These are phyloP conservation scores for Amblyteles armatorius DNA, from an alignment of 2,888 invertebrate species.

Conservation along the genomic window DNA sequence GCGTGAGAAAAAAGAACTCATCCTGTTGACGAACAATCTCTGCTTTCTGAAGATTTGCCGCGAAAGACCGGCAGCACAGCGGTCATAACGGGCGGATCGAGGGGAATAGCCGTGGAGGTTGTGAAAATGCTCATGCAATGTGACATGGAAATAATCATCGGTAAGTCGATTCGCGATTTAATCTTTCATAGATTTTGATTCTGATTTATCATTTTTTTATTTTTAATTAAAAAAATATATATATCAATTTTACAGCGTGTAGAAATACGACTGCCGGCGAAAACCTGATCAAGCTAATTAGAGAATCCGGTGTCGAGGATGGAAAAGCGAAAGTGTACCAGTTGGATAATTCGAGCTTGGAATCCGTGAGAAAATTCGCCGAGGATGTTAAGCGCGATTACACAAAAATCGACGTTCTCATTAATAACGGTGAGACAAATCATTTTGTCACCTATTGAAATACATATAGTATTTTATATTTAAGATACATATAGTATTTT, in stretches of 20 bases:
- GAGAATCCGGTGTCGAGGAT: constrained; percentile 85
- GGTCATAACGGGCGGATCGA: constrained; percentile 94
- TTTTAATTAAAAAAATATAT: not conserved
- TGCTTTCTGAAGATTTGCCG: constrained; percentile 86
- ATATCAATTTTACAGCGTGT: constrained; percentile 87
- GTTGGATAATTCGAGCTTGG: constrained; percentile 91
- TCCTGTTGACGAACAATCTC: not conserved
- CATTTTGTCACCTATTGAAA: not conserved
- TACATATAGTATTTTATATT: no score
- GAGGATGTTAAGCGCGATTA: constrained; percentile 88
- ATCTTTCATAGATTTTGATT: not conserved
- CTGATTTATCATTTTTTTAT: not conserved
- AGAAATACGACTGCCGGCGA: constrained; percentile 84
- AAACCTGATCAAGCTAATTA: constrained; percentile 83
- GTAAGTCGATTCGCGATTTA: constrained; percentile 82
- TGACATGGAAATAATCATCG: constrained; percentile 91
- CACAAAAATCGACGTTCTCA: constrained; percentile 89
- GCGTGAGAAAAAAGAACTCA: not conserved
- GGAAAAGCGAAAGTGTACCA: constrained; percentile 89
- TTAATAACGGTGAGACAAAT: constrained; percentile 90
- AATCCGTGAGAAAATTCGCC: constrained; percentile 92
- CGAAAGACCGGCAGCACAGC: constrained; percentile 89
- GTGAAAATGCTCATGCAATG: constrained; percentile 91
- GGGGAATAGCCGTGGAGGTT: constrained; percentile 93
- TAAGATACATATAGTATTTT: no score